phyloP scores from a whole-genome alignment of 2,113 vertebrate species.

The Periophthalmodon schlosseri region DNA sequence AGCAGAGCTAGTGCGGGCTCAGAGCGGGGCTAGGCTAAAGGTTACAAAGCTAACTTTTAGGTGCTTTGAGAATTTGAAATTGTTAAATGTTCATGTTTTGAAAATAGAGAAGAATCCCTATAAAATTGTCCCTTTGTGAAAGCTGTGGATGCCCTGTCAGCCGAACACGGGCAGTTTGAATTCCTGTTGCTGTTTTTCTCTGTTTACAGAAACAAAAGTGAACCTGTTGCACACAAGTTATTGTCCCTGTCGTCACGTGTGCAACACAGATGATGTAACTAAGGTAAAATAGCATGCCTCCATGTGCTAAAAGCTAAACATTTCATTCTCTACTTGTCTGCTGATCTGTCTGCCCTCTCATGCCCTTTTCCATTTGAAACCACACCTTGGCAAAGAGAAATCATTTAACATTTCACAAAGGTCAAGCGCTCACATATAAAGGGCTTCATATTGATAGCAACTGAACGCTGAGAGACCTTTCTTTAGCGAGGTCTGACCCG shows the following conservation, averaged over 20 bases:
- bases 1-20: too few relatives aligned
- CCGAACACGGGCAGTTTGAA: too few relatives aligned
- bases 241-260: too few relatives aligned
- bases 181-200: not conserved
- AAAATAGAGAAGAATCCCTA: too few relatives aligned
- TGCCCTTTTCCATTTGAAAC: conserved; percentile 52
- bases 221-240: too few relatives aligned
- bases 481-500: conserved; percentile 44
- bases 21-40: too few relatives aligned
- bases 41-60: too few relatives aligned
- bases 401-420: conserved; percentile 78
- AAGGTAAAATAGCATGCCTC: not conserved
- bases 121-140: too few relatives aligned
- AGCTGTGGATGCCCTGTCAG: too few relatives aligned
- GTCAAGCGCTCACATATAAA: conserved; percentile 68
- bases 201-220: too few relatives aligned
- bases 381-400: conserved; percentile 42
- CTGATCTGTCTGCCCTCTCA: conserved; percentile 46
- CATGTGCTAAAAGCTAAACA: not conserved
- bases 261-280: not conserved
- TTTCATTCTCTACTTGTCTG: conserved; percentile 25
- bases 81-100: too few relatives aligned
- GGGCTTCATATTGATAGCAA: conserved; percentile 70
- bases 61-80: too few relatives aligned
- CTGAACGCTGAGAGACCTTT: conserved; percentile 73